phyloP scores from a whole-genome alignment of 2,113 vertebrate genomes.

The Geothlypis trichas region DNA sequence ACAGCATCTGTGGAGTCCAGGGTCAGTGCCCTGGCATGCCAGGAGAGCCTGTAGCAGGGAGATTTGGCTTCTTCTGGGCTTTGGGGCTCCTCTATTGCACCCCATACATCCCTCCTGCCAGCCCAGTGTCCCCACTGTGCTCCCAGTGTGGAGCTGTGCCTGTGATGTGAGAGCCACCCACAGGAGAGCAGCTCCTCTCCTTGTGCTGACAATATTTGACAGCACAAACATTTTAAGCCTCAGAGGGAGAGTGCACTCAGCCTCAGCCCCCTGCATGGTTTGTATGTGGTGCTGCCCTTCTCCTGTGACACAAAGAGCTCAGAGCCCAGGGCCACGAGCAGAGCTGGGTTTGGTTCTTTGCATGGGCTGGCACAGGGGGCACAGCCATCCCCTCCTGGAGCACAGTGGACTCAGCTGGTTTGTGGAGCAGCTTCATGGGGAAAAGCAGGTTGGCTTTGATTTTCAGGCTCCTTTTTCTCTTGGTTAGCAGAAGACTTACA shows the following conservation, averaged over 20 bases:
- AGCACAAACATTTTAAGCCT: not conserved
- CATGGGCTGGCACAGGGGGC: accelerated
- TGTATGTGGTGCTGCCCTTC: accelerated
- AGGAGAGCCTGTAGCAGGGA: not conserved
- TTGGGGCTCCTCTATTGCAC: not conserved
- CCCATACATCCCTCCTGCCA: accelerated
- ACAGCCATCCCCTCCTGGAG: not conserved
- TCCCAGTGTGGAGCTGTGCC: not conserved
- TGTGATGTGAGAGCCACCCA: accelerated
- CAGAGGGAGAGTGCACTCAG: not conserved
- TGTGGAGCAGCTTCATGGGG: not conserved
- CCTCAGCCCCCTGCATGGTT: accelerated
- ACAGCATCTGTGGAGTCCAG: not conserved
- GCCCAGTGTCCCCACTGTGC: accelerated
- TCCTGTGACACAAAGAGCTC: not conserved
- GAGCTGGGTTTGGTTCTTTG: not conserved
- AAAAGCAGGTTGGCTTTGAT: not conserved
- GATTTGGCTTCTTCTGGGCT: not conserved
- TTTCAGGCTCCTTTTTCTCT: not conserved
- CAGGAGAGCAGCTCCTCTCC: not conserved
- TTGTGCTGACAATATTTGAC: accelerated
- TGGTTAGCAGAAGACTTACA: not conserved
- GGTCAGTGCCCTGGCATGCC: accelerated
- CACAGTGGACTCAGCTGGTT: not conserved
- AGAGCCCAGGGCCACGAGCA: not conserved